Evolutionary conservation across 2,797 vertebrate genomes (phyloP), one percentile per base, ranked within the genome.

Genomic region (Sebastes minor): DNA sequence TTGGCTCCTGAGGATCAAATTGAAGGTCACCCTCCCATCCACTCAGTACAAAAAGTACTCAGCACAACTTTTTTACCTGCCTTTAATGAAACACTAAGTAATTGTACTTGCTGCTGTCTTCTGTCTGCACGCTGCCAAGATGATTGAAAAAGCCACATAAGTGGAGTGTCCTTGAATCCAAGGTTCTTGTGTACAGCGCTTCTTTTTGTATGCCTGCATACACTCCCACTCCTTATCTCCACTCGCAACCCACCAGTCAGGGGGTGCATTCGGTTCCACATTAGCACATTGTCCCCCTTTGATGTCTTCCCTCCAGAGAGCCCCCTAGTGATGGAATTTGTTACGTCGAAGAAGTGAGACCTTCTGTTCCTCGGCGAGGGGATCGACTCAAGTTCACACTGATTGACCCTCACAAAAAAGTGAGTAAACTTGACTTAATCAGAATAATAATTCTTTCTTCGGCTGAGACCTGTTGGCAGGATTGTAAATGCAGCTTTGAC

Each of bases 201-300:
- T 35, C 25, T 49, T 76, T 80, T 60, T 70, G 65, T 74, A 25
- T 70, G 66, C 69, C 64, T n/a, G 28, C 63, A 67, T 59, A 23
- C 78, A 74, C 76, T 81, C 75, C 62, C 66, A 25, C 68, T 73
- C 65, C 77, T 89, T 91, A 86, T 93, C 89, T 88, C 2, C 18
- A 81, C 85, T 86, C 74, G 79, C 81, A 89, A 86, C 76, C 78
- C 86, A 79, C 86, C 81, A 82, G 82, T 83, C 80, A 38, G 53
- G 65, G 76, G 52, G 59, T 80, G 85, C 76, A 55, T 84, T 76
- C 67, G 3, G 84, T 87, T 92, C 87, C 86, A 89, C 89, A 74
- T 89, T 85, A 86, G 80, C 78, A 80, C 80, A 72, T 83, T 78
- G 87, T 78, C 80, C 61, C 81, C 67, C 86, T 92, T 94, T 93